phyloP scores from a whole-genome alignment of 2,797 vertebrate species.

The Dicrostonyx torquatus region DNA sequence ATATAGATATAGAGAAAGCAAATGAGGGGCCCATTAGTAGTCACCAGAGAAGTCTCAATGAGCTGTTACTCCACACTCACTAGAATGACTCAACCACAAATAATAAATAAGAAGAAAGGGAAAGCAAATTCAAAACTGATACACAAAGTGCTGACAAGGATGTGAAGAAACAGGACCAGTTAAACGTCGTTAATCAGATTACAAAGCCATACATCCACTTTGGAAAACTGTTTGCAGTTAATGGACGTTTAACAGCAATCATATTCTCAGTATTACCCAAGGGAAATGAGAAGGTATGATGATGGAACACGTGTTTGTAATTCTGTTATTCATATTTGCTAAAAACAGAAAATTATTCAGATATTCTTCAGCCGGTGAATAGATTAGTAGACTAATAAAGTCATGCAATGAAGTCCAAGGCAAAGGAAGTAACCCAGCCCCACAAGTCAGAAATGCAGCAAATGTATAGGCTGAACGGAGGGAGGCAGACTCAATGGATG shows the following conservation, averaged over 20 bases:
- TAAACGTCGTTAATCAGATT: not conserved
- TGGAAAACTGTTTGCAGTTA: not conserved
- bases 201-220: not conserved
- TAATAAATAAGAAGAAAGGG: not conserved
- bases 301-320: constrained; percentile 8
- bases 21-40: not conserved
- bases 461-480: not conserved
- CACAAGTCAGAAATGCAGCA: not conserved
- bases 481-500: not conserved
- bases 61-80: not conserved
- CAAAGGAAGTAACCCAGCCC: not conserved
- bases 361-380: not conserved
- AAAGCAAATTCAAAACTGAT: not conserved
- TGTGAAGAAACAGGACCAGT: not conserved
- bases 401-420: not conserved
- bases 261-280: not conserved
- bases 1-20: not conserved
- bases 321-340: constrained; percentile 24
- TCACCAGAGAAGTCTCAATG: not conserved
- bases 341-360: not conserved
- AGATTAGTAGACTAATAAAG: not conserved
- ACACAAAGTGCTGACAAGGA: not conserved
- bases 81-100: not conserved
- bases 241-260: not conserved
- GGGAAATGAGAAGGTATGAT: not conserved